A percentile compares a stretch with the other conserved stretches of the same genome.
These are phyloP conservation scores for Drosophila macrospina DNA, from an alignment of 2,888 invertebrate species.

Conservation along the genomic window DNA sequence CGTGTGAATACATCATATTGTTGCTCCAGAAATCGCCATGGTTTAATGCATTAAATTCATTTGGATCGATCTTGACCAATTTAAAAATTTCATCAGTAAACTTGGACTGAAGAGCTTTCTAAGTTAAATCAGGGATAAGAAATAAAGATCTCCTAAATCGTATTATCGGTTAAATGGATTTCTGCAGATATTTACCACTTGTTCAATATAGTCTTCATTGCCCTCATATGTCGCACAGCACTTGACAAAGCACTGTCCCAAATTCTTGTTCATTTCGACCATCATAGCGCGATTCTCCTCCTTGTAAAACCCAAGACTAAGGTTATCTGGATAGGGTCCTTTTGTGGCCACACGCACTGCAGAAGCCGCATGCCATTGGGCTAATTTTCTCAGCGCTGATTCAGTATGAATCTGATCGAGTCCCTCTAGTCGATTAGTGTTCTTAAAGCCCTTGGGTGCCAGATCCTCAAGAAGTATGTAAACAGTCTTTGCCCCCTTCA, in stretches of 20 bases:
- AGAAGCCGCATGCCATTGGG: slow-evolving; percentile 79
- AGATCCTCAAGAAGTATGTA: slow-evolving; percentile 76
- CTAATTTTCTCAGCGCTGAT: slow-evolving; percentile 64
- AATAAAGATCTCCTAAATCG: not conserved
- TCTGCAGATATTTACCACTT: slow-evolving; percentile 4
- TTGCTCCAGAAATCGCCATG: slow-evolving; percentile 81
- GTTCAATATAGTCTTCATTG: slow-evolving; percentile 24
- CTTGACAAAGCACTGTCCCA: slow-evolving; percentile 10
- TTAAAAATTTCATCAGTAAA: slow-evolving; percentile 51
- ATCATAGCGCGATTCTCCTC: slow-evolving; percentile 12
- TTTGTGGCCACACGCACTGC: slow-evolving; percentile 65
- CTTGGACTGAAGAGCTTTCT: slow-evolving; percentile 14
- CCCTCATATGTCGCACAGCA: slow-evolving; percentile 19
- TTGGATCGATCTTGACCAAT: slow-evolving; percentile 39
- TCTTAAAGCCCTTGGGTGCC: slow-evolving; percentile 55
- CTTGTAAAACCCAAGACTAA: slow-evolving; percentile 8
- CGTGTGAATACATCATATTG: slow-evolving; percentile 79
- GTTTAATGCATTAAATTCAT: slow-evolving; percentile 73
- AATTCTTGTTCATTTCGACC: slow-evolving; percentile 1
- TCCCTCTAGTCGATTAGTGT: slow-evolving; percentile 64
- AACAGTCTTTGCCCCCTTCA: slow-evolving; percentile 34
- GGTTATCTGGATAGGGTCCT: slow-evolving; percentile 21
- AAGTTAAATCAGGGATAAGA: not conserved
- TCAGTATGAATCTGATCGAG: slow-evolving; percentile 66
- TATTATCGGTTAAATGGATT: not conserved